Percentiles rank a stretch among this genome's conserved stretches.
phyloP scores from a whole-genome alignment of 2,113 vertebrate species.

The human (Homo sapiens) region DNA sequence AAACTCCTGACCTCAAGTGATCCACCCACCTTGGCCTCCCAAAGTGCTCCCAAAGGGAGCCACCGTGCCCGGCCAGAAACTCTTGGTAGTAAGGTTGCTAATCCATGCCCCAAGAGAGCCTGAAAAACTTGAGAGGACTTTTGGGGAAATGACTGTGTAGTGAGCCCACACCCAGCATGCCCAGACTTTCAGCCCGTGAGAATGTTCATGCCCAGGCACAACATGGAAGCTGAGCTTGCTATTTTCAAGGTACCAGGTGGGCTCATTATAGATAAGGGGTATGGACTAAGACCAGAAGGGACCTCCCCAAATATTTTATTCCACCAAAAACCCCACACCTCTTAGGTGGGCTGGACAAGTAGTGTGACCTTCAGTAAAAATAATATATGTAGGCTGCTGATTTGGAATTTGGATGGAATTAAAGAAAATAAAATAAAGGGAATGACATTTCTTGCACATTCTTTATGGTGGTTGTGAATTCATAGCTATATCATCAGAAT shows the following conservation, averaged over 20 bases:
- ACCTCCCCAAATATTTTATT: not conserved
- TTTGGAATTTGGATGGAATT: not conserved
- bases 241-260: not conserved
- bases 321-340: not conserved
- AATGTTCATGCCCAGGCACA: not conserved
- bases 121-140: not conserved
- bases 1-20: too few relatives aligned
- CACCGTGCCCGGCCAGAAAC: not conserved
- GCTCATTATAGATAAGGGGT: not conserved
- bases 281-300: not conserved
- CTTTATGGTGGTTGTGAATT: not conserved
- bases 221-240: not conserved
- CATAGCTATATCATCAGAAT: not conserved
- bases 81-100: not conserved
- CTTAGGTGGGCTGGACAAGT: not conserved
- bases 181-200: not conserved
- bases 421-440: not conserved
- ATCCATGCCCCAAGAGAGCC: not conserved
- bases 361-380: not conserved
- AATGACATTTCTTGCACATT: not conserved
- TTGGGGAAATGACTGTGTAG: not conserved
- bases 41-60: too few relatives aligned
- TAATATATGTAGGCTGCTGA: not conserved
- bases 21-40: too few relatives aligned
- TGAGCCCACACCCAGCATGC: rapidly evolving